Evolutionary conservation across 1,140 invertebrate genomes (phyloP).

Genomic region (Helicoverpa zea): DNA sequence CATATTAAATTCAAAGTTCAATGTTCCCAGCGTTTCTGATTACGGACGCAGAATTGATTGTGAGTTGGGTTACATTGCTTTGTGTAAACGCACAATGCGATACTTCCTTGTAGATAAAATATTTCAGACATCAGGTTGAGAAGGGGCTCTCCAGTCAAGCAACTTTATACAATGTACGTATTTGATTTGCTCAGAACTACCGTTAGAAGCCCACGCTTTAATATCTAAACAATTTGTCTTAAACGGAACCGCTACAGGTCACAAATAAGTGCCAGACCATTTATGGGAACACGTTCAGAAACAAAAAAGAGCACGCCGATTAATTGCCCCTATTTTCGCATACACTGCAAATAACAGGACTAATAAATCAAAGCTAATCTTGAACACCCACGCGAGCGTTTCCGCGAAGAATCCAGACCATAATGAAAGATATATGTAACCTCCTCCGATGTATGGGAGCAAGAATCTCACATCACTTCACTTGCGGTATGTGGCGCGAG

Average conservation of each 20-base stretch:
- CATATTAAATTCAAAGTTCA: constrained; percentile 26
- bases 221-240: background rate
- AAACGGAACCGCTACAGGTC: constrained; percentile 2
- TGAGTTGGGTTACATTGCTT: constrained; percentile 35
- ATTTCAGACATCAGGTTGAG: background rate
- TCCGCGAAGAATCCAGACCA: constrained; percentile 25
- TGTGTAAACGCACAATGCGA: constrained; percentile 9
- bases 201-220: constrained; percentile 8
- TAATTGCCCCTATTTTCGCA: constrained; percentile 22
- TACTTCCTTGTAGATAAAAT: constrained; percentile 1
- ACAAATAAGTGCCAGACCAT: constrained; percentile 12
- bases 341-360: constrained; percentile 23
- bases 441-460: constrained; percentile 29
- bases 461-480: constrained; percentile 28
- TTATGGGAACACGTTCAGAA: background rate
- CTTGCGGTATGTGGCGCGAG: constrained; percentile 29
- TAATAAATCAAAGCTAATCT: constrained; percentile 34
- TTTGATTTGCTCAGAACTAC: background rate
- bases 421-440: constrained; percentile 33
- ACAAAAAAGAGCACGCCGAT: constrained; percentile 1
- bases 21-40: constrained; percentile 27
- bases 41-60: constrained; percentile 28
- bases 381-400: constrained; percentile 12
- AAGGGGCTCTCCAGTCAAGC: background rate
- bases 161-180: background rate